Conservation (phyloP, 2,113 vertebrate species). For the Vombatus ursinus region DNA sequence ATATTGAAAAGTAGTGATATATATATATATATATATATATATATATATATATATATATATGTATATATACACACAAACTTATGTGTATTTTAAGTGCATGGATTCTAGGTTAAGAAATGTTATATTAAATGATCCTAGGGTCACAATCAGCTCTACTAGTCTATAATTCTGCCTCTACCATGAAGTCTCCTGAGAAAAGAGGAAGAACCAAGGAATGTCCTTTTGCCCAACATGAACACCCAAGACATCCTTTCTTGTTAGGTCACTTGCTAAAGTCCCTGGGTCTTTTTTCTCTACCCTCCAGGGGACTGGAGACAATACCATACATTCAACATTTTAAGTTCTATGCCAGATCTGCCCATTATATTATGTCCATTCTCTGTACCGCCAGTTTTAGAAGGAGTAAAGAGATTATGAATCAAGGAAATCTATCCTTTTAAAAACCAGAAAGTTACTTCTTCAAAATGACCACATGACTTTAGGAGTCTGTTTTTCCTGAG, state of each 20-base stretch:
- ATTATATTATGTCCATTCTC: background rate
- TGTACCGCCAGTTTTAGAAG: background rate
- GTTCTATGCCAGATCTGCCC: background rate
- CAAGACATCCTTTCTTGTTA: background rate
- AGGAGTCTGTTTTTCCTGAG: background rate
- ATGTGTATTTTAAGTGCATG: background rate
- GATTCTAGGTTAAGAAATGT: background rate
- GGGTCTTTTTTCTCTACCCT: background rate
- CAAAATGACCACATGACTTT: background rate
- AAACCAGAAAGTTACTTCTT: background rate
- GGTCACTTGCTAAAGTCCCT: background rate
- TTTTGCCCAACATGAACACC: background rate
- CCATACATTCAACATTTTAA: background rate
- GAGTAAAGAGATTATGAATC: background rate
- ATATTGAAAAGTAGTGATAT: background rate
- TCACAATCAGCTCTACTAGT: background rate
- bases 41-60: too few species aligned
- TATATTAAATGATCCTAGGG: background rate
- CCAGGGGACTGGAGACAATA: background rate
- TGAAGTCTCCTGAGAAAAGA: background rate
- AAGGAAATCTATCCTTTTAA: background rate
- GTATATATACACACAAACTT: background rate
- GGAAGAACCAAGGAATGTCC: background rate
- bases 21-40: background rate
- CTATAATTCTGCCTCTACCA: background rate